These are phyloP conservation scores for Ranitomeya imitator DNA, from an alignment of 2,113 vertebrate genomes.

Conservation along the genomic window DNA sequence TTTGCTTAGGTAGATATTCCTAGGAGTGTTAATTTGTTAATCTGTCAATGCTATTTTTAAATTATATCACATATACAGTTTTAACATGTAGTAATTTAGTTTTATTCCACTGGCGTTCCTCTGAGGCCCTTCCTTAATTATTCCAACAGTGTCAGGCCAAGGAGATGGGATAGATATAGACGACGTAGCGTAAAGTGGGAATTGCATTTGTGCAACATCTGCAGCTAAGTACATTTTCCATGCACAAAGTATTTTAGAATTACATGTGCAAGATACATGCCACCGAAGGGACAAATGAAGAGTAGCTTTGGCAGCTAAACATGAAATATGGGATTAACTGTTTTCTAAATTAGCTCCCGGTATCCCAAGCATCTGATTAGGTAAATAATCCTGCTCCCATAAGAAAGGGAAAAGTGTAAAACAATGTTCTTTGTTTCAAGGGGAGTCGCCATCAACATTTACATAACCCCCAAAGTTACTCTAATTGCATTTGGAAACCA, in stretches of 20 bases:
- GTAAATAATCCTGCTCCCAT: conserved; percentile 37
- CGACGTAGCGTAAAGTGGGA: conserved; percentile 51
- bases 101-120: conserved; percentile 28
- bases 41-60: conserved; percentile 43
- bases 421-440: conserved; percentile 44
- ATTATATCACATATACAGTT: conserved; percentile 46
- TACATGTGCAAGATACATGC: conserved; percentile 52
- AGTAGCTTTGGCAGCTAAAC: conserved; percentile 45
- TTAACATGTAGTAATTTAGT: conserved; percentile 49
- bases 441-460: conserved; percentile 39
- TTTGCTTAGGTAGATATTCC: conserved; percentile 17
- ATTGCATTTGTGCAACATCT: conserved; percentile 57
- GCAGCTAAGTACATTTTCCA: conserved; percentile 57
- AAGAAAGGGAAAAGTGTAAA: conserved; percentile 42
- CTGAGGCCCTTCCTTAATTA: conserved; percentile 55
- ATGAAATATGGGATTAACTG: conserved; percentile 54
- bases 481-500: conserved; percentile 13
- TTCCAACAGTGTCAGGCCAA: conserved; percentile 60
- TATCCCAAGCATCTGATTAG: conserved; percentile 36
- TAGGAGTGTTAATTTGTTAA: conserved; percentile 26
- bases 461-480: conserved; percentile 30
- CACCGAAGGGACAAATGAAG: conserved; percentile 59
- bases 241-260: conserved; percentile 47
- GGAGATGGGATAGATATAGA: conserved; percentile 57
- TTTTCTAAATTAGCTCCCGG: conserved; percentile 41